These are phyloP conservation scores for Macroglossus sobrinus DNA, from an alignment of 2,113 vertebrate genomes.

Conservation along the genomic window DNA sequence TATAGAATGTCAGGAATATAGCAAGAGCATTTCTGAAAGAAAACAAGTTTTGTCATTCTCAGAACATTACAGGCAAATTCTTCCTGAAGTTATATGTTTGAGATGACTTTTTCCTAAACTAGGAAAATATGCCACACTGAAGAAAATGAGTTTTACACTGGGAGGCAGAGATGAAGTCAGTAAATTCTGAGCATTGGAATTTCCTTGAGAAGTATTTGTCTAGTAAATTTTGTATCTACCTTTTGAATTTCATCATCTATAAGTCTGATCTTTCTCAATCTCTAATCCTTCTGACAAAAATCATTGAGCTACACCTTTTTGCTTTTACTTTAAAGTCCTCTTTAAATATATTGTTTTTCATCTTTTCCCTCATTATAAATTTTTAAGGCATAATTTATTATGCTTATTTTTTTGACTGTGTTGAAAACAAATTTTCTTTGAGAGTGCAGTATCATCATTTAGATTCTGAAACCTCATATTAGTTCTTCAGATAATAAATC, in stretches of 20 bases:
- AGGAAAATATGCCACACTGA: background rate
- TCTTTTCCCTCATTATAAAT: slow-evolving; percentile 26
- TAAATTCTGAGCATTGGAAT: background rate
- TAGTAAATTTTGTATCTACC: slow-evolving; percentile 23
- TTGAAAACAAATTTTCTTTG: slow-evolving; percentile 73
- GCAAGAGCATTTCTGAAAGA: background rate
- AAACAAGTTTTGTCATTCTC: background rate
- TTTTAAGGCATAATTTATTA: slow-evolving; percentile 60
- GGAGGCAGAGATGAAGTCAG: rapidly evolving
- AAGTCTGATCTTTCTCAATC: slow-evolving; percentile 45
- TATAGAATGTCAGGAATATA: background rate
- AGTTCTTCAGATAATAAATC: slow-evolving; percentile 54
- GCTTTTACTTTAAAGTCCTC: background rate
- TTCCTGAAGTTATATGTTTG: background rate
- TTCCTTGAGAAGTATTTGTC: slow-evolving; percentile 2
- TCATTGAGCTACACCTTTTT: background rate
- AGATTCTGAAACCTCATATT: slow-evolving; percentile 65
- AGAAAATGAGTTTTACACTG: background rate
- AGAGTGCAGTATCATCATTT: slow-evolving; percentile 46
- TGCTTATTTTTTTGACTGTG: slow-evolving; percentile 57
- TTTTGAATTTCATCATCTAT: slow-evolving; percentile 57
- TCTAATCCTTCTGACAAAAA: slow-evolving; percentile 61
- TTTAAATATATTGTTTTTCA: slow-evolving; percentile 70
- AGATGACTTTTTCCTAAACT: background rate
- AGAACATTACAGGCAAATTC: background rate